Percentiles rank a stretch among this genome's conserved stretches.
phyloP scores from a whole-genome alignment of 1,140 invertebrate species.

The Melanaphis sacchari region DNA sequence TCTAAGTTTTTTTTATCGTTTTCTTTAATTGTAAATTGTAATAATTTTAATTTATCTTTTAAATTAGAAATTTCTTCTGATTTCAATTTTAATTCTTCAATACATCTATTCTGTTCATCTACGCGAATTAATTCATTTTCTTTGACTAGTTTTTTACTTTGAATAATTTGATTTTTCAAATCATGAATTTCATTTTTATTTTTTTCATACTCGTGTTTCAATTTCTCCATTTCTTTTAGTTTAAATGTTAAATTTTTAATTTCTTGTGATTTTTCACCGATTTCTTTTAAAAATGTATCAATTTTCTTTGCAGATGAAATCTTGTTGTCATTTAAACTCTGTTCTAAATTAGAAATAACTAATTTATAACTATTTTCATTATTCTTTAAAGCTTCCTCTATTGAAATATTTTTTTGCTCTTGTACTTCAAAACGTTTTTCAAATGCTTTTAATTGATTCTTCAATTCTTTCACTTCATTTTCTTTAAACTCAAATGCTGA shows the following conservation, averaged over 20 bases:
- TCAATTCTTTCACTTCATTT: slow-evolving; percentile 54
- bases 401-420: slow-evolving; percentile 47
- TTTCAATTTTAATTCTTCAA: slow-evolving; percentile 64
- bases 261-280: slow-evolving; percentile 63
- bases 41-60: slow-evolving; percentile 48
- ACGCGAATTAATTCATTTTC: slow-evolving; percentile 12
- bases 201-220: slow-evolving; percentile 65
- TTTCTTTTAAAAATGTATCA: slow-evolving; percentile 39
- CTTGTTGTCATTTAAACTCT: slow-evolving; percentile 56
- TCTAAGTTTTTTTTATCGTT: slow-evolving; percentile 28
- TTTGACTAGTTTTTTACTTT: slow-evolving; percentile 14
- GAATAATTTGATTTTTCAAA: slow-evolving; percentile 42
- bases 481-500: slow-evolving; percentile 59
- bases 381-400: slow-evolving; percentile 57
- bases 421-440: slow-evolving; percentile 32
- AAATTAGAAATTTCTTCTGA: slow-evolving; percentile 25
- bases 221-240: slow-evolving; percentile 61
- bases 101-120: slow-evolving; percentile 40
- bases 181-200: slow-evolving; percentile 63
- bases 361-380: slow-evolving; percentile 59
- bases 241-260: slow-evolving; percentile 70
- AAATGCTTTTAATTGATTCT: slow-evolving; percentile 17
- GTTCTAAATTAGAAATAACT: slow-evolving; percentile 58
- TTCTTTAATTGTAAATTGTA: slow-evolving; percentile 26
- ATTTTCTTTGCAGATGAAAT: slow-evolving; percentile 55